phyloP scores from a whole-genome alignment of 2,113 vertebrate species.

The Actenoides hombroni region DNA sequence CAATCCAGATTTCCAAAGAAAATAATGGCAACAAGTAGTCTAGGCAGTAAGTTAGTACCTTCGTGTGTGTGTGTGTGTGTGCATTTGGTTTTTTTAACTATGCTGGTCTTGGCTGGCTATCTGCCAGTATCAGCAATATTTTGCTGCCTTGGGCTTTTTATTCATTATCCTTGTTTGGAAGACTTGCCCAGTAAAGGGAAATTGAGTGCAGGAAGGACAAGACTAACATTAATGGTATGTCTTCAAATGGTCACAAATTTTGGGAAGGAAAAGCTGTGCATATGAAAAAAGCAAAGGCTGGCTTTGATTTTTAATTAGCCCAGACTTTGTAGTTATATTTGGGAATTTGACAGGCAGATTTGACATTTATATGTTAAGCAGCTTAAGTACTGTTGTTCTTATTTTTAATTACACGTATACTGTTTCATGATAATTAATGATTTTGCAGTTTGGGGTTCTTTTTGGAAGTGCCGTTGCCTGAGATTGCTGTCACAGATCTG shows the following conservation, averaged over 20 bases:
- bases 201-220: not conserved
- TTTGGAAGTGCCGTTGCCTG: not conserved
- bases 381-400: not conserved
- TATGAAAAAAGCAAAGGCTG: not conserved
- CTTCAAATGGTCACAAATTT: not conserved
- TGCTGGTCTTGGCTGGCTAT: not conserved
- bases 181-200: not conserved
- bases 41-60: not conserved
- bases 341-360: not conserved
- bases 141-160: not conserved
- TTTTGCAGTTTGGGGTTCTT: not conserved
- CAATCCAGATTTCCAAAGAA: not conserved
- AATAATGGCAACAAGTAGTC: not conserved
- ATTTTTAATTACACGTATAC: not conserved
- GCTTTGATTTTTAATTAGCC: not conserved
- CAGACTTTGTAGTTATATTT: not conserved
- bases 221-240: not conserved
- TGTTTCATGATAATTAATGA: not conserved
- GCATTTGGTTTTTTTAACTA: not conserved
- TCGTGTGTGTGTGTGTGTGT: not conserved
- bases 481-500: not conserved
- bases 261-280: not conserved
- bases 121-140: not conserved
- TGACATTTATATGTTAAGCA: not conserved
- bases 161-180: not conserved